Percentiles rank a stretch among this genome's conserved stretches.
These are phyloP conservation scores for Hypanus sabinus DNA, from an alignment of 2,113 vertebrate genomes.

Conservation along the genomic window DNA sequence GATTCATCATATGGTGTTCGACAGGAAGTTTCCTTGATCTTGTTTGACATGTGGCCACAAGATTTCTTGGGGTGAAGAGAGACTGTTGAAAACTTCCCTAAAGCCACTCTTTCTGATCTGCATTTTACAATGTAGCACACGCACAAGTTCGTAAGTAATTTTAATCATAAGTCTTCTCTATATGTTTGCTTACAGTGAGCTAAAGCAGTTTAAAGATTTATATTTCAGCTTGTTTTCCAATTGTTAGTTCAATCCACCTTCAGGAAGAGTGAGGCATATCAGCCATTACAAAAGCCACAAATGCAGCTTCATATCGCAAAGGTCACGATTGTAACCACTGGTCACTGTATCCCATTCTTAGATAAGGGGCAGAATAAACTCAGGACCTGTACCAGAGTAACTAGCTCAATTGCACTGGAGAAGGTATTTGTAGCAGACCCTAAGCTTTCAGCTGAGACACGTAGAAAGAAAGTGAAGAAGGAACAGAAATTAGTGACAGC, in stretches of 20 bases:
- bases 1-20: neutral
- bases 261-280: neutral
- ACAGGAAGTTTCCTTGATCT: neutral
- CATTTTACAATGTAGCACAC: neutral
- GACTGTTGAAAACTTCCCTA: neutral
- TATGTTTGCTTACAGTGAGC: neutral
- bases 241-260: neutral
- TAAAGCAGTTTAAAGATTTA: neutral
- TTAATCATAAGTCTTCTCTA: neutral
- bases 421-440: neutral
- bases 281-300: neutral
- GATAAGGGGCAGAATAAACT: neutral
- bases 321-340: neutral
- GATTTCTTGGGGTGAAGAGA: neutral
- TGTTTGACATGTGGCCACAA: neutral
- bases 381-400: neutral
- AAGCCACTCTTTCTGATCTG: neutral
- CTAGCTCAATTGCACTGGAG: neutral
- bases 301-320: neutral
- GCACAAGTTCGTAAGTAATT: neutral
- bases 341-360: neutral
- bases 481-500: too few relatives aligned
- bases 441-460: neutral
- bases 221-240: neutral
- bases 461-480: neutral